These are phyloP conservation scores for Piaya cayana DNA, from an alignment of 2,113 vertebrate species.

Conservation along the genomic window DNA sequence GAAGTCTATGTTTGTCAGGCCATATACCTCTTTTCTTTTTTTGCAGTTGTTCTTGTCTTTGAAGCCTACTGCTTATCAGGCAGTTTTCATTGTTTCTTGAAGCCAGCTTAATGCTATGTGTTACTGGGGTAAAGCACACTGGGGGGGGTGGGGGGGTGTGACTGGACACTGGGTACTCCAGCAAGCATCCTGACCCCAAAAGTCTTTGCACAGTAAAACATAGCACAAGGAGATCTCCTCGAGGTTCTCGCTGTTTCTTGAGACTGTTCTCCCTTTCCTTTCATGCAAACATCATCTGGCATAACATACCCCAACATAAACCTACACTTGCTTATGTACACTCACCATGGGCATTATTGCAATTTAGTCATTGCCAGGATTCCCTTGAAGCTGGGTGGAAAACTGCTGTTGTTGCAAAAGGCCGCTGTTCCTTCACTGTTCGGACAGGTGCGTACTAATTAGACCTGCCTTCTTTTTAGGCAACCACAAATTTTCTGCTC, in stretches of 20 bases:
- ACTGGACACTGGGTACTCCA: neutral
- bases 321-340: neutral
- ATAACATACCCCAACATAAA: neutral
- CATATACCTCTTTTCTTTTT: neutral
- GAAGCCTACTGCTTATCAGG: neutral
- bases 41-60: neutral
- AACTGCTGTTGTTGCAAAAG: conserved; percentile 20
- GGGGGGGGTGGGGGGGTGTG: neutral
- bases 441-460: neutral
- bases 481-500: neutral
- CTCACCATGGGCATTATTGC: neutral
- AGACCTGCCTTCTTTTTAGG: neutral
- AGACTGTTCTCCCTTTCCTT: neutral
- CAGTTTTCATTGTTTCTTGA: neutral
- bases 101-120: neutral
- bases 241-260: neutral
- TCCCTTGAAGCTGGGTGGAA: neutral
- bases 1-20: neutral
- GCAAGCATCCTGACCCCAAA: neutral
- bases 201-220: neutral
- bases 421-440: neutral
- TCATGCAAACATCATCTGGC: neutral
- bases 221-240: neutral
- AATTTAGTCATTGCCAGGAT: neutral
- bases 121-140: neutral